These are phyloP conservation scores for Julus scanicus DNA, from an alignment of 2,888 invertebrate genomes.

Conservation along the genomic window DNA sequence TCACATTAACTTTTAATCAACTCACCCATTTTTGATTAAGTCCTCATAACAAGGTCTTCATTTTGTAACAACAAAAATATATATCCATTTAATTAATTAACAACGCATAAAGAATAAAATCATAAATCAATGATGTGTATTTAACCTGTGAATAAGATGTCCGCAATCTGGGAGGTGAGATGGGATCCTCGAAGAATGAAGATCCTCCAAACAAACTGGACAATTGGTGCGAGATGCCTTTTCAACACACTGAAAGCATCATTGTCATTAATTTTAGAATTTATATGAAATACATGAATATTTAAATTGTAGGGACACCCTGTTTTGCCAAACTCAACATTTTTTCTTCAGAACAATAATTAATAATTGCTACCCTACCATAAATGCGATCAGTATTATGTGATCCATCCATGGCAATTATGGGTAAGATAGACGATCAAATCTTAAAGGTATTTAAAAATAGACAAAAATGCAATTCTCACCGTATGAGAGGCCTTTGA, in stretches of 20 bases:
- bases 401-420: too few relatives aligned
- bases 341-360: too few relatives aligned
- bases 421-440: too few relatives aligned
- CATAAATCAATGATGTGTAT: constrained; percentile 70
- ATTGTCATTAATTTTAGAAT: too few relatives aligned
- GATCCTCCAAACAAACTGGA: constrained; percentile 89
- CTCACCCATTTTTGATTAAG: constrained; percentile 55
- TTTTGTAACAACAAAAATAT: constrained; percentile 59
- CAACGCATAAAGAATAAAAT: constrained; percentile 68
- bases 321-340: neutral
- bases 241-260: constrained; percentile 82
- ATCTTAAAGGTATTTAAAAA: too few relatives aligned
- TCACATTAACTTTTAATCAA: neutral
- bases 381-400: too few relatives aligned
- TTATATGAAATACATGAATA: neutral
- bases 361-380: too few relatives aligned
- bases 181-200: constrained; percentile 88
- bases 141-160: constrained; percentile 85
- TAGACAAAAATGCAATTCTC: neutral
- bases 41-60: constrained; percentile 62
- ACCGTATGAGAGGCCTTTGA: constrained; percentile 74
- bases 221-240: constrained; percentile 89
- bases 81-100: neutral
- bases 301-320: neutral
- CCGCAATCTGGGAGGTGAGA: constrained; percentile 92